A percentile compares a stretch with the other conserved stretches of the same genome.
Evolutionary conservation across 2,797 vertebrate genomes (phyloP).

Genomic region (Triplophysa bombifrons): DNA sequence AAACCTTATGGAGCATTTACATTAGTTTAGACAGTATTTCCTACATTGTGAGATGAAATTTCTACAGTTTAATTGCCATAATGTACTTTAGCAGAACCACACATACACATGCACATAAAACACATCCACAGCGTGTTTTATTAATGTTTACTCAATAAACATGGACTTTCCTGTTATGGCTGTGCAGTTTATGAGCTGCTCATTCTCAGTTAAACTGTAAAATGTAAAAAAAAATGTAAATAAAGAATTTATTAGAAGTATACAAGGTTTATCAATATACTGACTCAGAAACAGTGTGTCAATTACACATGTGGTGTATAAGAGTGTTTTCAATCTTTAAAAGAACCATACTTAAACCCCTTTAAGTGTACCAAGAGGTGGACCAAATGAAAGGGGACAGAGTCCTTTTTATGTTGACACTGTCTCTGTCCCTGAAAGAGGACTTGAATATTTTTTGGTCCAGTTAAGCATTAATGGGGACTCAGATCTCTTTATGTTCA

Average conservation of each 20-base stretch:
- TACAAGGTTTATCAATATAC: too few relatives aligned
- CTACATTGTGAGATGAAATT: neutral
- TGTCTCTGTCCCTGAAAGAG: too few relatives aligned
- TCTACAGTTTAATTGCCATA: neutral
- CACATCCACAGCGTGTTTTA: neutral
- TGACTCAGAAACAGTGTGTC: neutral
- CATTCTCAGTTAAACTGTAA: too few relatives aligned
- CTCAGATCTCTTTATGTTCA: too few relatives aligned
- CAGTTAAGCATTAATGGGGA: too few relatives aligned
- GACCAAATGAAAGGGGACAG: too few relatives aligned
- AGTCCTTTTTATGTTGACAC: too few relatives aligned
- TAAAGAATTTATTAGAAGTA: slow-evolving; percentile 12
- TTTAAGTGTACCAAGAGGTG: too few relatives aligned
- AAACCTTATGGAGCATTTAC: neutral
- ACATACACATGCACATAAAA: slow-evolving; percentile 2
- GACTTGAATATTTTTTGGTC: too few relatives aligned
- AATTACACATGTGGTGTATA: neutral
- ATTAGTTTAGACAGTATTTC: neutral
- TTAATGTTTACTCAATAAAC: slow-evolving; percentile 19
- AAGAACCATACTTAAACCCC: too few relatives aligned
- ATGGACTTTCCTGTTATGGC: slow-evolving; percentile 26
- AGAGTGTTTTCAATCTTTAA: too few relatives aligned
- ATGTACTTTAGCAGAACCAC: neutral
- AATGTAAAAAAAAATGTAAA: too few relatives aligned
- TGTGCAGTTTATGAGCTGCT: slow-evolving; percentile 12